Evolutionary conservation across 2,113 vertebrate species (phyloP).

Genomic region (Erythrocebus patas): DNA sequence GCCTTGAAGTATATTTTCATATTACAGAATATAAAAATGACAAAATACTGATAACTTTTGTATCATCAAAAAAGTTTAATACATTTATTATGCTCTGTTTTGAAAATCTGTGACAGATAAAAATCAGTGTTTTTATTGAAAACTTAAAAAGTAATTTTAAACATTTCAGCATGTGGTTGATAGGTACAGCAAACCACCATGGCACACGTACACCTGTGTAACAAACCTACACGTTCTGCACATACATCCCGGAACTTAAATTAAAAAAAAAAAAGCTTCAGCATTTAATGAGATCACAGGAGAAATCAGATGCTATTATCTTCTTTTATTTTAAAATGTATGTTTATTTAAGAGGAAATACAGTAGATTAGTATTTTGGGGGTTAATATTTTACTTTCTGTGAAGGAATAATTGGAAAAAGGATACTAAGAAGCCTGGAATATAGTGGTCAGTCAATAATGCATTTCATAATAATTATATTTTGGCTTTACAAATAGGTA

Average conservation of each 20-base stretch:
- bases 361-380: neutral
- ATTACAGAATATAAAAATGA: neutral
- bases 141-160: neutral
- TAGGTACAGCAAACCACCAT: no score
- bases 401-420: neutral
- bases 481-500: neutral
- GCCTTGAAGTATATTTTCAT: neutral
- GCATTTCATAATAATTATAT: slow-evolving; percentile 11
- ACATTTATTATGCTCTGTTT: neutral
- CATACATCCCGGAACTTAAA: no score
- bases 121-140: neutral
- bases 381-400: neutral
- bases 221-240: no score
- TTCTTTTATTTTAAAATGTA: neutral
- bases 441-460: neutral
- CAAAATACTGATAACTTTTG: neutral
- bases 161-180: neutral
- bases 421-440: neutral
- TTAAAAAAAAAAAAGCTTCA: neutral
- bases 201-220: no score
- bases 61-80: neutral
- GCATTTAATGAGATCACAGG: neutral
- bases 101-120: neutral
- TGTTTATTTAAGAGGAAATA: neutral
- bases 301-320: neutral